Conservation (phyloP, 2,888 invertebrate species). For the Leucophenga maculata region DNA sequence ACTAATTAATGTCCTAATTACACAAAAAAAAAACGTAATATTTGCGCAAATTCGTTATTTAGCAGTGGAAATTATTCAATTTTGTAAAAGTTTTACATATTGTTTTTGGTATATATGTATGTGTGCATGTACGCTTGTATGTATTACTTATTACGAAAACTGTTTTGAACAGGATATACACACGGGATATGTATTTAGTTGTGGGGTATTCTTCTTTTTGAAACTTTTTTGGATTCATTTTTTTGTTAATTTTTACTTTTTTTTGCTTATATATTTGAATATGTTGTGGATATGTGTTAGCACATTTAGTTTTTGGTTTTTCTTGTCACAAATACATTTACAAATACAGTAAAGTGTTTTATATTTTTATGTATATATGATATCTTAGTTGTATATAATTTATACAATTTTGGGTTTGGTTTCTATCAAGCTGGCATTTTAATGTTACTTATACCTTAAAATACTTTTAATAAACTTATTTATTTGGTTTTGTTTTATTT, state of each 20-base stretch:
- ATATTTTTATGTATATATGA: too few relatives aligned
- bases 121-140: not conserved
- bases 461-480: constrained; percentile 36
- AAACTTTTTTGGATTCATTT: not conserved
- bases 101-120: not conserved
- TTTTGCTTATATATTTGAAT: not conserved
- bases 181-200: constrained; percentile 23
- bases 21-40: not conserved
- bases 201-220: too few relatives aligned
- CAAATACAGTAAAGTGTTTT: too few relatives aligned
- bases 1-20: constrained; percentile 9
- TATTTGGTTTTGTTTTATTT: constrained; percentile 19
- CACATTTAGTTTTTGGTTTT: constrained; percentile 3
- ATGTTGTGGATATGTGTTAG: constrained; percentile 1
- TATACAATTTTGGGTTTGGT: constrained; percentile 49
- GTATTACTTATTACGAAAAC: constrained; percentile 11
- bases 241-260: not conserved
- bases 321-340: not conserved
- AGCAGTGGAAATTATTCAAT: constrained; percentile 3
- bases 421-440: constrained; percentile 43
- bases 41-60: constrained; percentile 6
- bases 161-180: constrained; percentile 26
- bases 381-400: constrained; percentile 21
- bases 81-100: not conserved
- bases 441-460: constrained; percentile 24